Evolutionary conservation across 2,888 invertebrate species (phyloP), one percentile per base, ranked within the genome.

Genomic region (Pilophorus perplexus): DNA sequence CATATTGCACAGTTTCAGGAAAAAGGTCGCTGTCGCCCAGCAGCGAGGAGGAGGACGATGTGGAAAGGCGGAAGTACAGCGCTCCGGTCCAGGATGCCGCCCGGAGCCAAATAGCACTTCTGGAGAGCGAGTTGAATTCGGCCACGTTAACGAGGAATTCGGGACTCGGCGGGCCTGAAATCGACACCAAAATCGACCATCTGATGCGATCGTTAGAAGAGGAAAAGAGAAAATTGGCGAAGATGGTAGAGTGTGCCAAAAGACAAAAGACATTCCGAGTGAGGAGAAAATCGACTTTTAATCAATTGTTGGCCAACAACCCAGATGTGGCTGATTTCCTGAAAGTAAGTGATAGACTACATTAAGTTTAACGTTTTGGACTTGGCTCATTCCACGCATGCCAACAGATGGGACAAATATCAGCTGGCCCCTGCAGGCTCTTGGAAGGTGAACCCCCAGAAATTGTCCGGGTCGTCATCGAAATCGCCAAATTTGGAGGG

Each of bases 401-500:
- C n/a, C 38, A n/a, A 6, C 2, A n/a, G 38, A 2, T 38, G n/a
- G n/a, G n/a, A n/a, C n/a, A n/a, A n/a, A n/a, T 44, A 18, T 10
- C 12, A 14, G 23, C 2, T 6, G 46, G 46, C 1, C 12, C 12
- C 1, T 22, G 8, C n/a, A 6, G 3, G 20, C 12, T 46, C 5
- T 28, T 28, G 16, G 27, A 52, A n/a, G 28, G 28, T 16, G 28
- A 25, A 28, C 64, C 48, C 65, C 73, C 75, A 5, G 71, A 69
- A 50, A 67, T 75, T 54, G 68, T 74, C 12, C 70, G 74, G 71
- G 69, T 74, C 16, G 74, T 75, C 23, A 55, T 70, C 3, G 73
- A 75, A 33, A 74, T 77, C 42, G 75, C 74, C 5, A 67, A 72
- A 28, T 73, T 73, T 71, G 74, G 75, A 18, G 71, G 72, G 33